Evolutionary conservation across 2,888 invertebrate genomes (phyloP).

Genomic region (Drosophila affinis): DNA sequence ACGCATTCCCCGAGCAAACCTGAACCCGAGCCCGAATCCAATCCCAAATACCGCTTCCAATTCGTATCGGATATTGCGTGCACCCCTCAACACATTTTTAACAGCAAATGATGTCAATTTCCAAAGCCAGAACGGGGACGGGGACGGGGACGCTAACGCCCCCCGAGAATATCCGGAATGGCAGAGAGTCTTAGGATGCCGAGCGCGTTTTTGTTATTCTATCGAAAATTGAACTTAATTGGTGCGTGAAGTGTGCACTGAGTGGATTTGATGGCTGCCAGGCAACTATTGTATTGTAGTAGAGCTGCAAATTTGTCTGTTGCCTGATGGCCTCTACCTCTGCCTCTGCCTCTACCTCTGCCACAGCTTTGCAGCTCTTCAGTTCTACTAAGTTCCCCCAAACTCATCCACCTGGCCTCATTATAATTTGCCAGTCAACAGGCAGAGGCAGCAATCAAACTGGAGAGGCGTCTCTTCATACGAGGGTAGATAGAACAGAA

Average conservation of each 20-base stretch:
- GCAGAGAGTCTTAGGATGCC: slow-evolving; percentile 18
- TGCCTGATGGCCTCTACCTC: not conserved
- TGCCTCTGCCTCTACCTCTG: not conserved
- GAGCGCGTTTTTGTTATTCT: slow-evolving; percentile 47
- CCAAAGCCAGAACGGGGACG: slow-evolving; percentile 12
- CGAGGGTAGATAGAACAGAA: slow-evolving; percentile 16
- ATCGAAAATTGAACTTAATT: slow-evolving; percentile 72
- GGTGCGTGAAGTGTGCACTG: slow-evolving; percentile 72
- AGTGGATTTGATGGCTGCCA: slow-evolving; percentile 57
- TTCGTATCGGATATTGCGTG: slow-evolving; percentile 65
- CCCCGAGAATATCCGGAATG: slow-evolving; percentile 14
- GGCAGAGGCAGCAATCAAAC: slow-evolving; percentile 43
- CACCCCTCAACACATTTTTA: slow-evolving; percentile 68
- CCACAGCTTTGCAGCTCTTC: not conserved
- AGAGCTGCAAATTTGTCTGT: slow-evolving; percentile 31
- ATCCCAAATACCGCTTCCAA: slow-evolving; percentile 28
- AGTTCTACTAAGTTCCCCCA: not conserved
- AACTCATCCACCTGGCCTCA: slow-evolving; percentile 37
- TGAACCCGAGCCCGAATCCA: not conserved
- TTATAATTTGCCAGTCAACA: slow-evolving; percentile 59
- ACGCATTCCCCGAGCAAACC: slow-evolving; percentile 22
- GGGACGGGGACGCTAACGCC: not conserved
- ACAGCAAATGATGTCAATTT: slow-evolving; percentile 76
- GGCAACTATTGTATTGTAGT: slow-evolving; percentile 54
- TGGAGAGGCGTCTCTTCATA: slow-evolving; percentile 21